A percentile compares a stretch with the other conserved stretches of the same genome.
These are phyloP conservation scores for Harpalus rubripes DNA, from an alignment of 2,888 invertebrate species.

Conservation along the genomic window DNA sequence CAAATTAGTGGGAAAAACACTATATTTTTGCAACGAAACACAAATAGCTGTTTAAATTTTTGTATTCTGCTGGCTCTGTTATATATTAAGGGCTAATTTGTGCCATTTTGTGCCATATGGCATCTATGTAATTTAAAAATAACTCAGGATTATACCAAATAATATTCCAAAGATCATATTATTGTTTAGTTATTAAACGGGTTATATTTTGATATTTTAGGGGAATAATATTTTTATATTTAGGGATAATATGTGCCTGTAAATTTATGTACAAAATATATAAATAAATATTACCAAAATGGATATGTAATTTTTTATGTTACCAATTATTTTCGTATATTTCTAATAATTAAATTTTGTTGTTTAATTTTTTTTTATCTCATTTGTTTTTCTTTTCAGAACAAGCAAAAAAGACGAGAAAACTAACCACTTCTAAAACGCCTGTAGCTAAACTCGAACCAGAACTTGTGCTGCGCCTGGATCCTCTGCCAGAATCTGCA, in stretches of 20 bases:
- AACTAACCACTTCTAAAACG: too few species aligned
- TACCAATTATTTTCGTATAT: neutral
- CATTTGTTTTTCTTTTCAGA: too few species aligned
- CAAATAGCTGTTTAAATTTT: neutral
- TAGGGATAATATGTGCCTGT: neutral
- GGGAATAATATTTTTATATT: constrained; percentile 9
- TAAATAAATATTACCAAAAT: constrained; percentile 6
- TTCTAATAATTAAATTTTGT: too few species aligned
- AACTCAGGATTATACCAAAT: neutral
- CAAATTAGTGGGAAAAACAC: neutral
- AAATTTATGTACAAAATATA: neutral
- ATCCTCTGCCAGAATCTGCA: too few species aligned
- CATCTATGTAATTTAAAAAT: neutral
- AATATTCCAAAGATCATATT: constrained; percentile 1
- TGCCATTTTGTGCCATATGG: neutral
- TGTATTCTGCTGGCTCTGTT: neutral
- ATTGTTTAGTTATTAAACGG: neutral
- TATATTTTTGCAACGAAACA: neutral
- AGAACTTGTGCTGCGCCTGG: too few species aligned
- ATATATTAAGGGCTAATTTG: neutral
- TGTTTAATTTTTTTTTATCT: too few species aligned
- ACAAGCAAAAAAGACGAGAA: too few species aligned
- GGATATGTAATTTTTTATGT: neutral
- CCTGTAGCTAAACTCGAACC: too few species aligned
- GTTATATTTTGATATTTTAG: constrained; percentile 1